These are phyloP conservation scores for Sebastes baramenuke DNA, from an alignment of 2,797 vertebrate species.

Conservation along the genomic window DNA sequence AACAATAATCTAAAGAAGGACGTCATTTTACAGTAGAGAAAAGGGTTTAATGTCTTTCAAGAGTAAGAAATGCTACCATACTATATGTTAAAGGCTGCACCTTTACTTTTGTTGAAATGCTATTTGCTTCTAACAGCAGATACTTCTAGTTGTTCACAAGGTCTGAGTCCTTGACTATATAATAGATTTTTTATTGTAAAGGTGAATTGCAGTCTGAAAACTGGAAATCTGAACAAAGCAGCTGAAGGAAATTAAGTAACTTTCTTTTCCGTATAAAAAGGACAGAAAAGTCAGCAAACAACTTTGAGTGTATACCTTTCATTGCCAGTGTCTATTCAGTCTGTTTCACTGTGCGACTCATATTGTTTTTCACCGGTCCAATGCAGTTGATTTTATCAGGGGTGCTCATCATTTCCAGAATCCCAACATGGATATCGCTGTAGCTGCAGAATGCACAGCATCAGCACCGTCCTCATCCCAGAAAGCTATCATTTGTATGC, in stretches of 20 bases:
- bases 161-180: neutral
- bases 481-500: slow-evolving; percentile 70
- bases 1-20: neutral
- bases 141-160: neutral
- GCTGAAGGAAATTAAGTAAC: neutral
- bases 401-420: slow-evolving; percentile 54
- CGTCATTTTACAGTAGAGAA: neutral
- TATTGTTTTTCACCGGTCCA: neutral
- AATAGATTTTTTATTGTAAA: neutral
- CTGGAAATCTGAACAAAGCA: neutral
- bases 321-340: neutral
- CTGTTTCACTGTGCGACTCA: neutral
- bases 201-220: neutral
- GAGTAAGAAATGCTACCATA: neutral
- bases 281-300: neutral
- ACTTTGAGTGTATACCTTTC: neutral
- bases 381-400: slow-evolving; percentile 31
- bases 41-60: rapidly evolving
- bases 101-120: neutral
- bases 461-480: slow-evolving; percentile 71
- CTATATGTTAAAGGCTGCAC: neutral
- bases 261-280: neutral
- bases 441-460: slow-evolving; percentile 51
- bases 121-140: neutral
- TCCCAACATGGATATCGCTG: slow-evolving; percentile 38